These are phyloP conservation scores for Chrysemys picta DNA, from an alignment of 2,113 vertebrate species.

Conservation along the genomic window DNA sequence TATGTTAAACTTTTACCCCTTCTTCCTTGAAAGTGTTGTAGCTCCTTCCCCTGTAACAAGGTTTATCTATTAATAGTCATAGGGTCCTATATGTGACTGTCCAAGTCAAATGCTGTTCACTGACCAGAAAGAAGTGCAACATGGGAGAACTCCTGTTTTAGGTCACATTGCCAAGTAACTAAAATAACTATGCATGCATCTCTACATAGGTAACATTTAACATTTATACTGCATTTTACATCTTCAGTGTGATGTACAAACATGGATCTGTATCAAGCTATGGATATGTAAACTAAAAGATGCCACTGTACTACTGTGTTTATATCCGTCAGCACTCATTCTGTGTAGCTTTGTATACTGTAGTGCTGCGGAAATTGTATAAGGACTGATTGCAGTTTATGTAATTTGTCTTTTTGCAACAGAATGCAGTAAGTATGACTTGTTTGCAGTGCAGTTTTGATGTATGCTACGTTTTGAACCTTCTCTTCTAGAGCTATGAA, in stretches of 20 bases:
- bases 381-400: slow-evolving; percentile 76
- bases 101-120: background rate
- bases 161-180: background rate
- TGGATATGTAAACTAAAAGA: background rate
- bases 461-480: slow-evolving; percentile 83
- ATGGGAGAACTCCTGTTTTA: background rate
- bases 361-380: background rate
- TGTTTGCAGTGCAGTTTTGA: slow-evolving; percentile 83
- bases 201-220: rapidly evolving
- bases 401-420: slow-evolving; percentile 84
- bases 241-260: background rate
- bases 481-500: slow-evolving; percentile 50
- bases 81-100: background rate
- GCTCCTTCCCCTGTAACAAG: background rate
- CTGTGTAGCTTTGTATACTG: background rate
- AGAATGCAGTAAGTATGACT: slow-evolving; percentile 94
- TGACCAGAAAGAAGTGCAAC: background rate
- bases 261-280: background rate
- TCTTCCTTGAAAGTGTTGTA: background rate
- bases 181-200: background rate
- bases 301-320: background rate
- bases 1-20: background rate
- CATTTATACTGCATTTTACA: background rate
- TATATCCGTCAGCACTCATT: background rate
- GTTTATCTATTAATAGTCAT: background rate